Evolutionary conservation across 2,888 invertebrate genomes (phyloP).

Genomic region (Xestia c-nigrum): DNA sequence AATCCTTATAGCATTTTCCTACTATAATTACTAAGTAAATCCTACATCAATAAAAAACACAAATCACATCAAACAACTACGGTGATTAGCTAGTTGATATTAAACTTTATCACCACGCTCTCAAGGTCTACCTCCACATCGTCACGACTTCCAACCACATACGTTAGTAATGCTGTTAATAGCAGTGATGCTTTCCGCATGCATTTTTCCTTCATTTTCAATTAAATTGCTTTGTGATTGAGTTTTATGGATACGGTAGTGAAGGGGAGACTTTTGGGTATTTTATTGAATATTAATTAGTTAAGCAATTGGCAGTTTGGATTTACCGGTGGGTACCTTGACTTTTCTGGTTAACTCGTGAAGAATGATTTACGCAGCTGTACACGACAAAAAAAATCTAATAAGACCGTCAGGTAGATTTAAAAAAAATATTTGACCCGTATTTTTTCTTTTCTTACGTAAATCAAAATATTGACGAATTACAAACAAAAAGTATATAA

Average conservation of each 20-base stretch:
- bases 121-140: slow-evolving; percentile 47
- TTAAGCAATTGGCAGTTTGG: not conserved
- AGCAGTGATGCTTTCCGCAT: slow-evolving; percentile 51
- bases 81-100: slow-evolving; percentile 52
- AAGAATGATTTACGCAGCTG: not conserved
- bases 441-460: too few species aligned
- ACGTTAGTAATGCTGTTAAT: slow-evolving; percentile 36
- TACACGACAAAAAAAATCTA: too few species aligned
- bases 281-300: slow-evolving; percentile 16
- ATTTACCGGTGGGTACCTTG: not conserved
- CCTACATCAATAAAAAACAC: slow-evolving; percentile 11
- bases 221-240: slow-evolving; percentile 44
- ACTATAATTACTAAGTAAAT: slow-evolving; percentile 1
- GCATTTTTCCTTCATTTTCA: slow-evolving; percentile 63
- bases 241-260: slow-evolving; percentile 52
- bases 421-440: too few species aligned
- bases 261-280: slow-evolving; percentile 44
- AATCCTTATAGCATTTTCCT: too few species aligned
- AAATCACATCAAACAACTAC: slow-evolving; percentile 46
- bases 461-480: too few species aligned
- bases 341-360: not conserved
- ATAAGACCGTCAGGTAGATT: too few species aligned
- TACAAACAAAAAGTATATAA: too few species aligned
- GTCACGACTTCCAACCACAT: slow-evolving; percentile 55
- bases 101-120: slow-evolving; percentile 61